Base-by-base conservation (phyloP, 2,888 invertebrate genomes). In the Priocnemis perturbator region DNA sequence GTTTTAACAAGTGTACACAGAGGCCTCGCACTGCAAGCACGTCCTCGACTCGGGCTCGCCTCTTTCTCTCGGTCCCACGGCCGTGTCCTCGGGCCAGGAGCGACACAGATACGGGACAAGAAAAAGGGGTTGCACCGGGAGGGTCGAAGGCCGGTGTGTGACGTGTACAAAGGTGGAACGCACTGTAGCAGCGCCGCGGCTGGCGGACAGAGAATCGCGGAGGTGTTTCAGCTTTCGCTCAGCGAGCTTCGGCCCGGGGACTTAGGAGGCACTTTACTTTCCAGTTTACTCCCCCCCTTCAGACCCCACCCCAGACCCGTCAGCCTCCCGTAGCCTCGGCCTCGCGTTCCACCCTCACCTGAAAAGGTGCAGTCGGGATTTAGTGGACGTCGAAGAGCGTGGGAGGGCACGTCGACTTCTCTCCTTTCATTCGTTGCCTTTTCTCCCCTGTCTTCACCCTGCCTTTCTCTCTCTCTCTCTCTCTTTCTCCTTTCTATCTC, bases 241-340 rank as follows among this genome's bases (percentile, higher is more conserved):
- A 53, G 17, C 47, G 60, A 56, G 69, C 59, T 72, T 37, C 37
- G 14, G 37, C 37, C 64, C 71, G 19, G 53, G 62, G 59, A 69
- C 76, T 81, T 76, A 65, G 74, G 67, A 73, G 76, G 75, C 81
- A 79, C 81, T 83, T 83, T 81, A 75, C 81, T 73, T 64, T 67
- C 61, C 69, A 72, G 81, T 78, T 78, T 69, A 65, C 61, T 67
- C 69, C 69, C 70, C 71, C 66, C 53, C 26, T 20, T 61, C 30
- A 66, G 44, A 57, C 19, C 59, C 1, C 61, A 17, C 37, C 26
- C 15, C 7, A 9, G 7, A 37, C 37, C 7, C 11, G 37, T 11
- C 67, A 53, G 23, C 53, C 23, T 63, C 45, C 63, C 17, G 57
- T 57, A 60, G 60, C 53, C 66, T 61, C 56, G 65, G 45, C 14